These are phyloP conservation scores for Channa striata DNA, from an alignment of 2,797 vertebrate genomes.

Conservation along the genomic window DNA sequence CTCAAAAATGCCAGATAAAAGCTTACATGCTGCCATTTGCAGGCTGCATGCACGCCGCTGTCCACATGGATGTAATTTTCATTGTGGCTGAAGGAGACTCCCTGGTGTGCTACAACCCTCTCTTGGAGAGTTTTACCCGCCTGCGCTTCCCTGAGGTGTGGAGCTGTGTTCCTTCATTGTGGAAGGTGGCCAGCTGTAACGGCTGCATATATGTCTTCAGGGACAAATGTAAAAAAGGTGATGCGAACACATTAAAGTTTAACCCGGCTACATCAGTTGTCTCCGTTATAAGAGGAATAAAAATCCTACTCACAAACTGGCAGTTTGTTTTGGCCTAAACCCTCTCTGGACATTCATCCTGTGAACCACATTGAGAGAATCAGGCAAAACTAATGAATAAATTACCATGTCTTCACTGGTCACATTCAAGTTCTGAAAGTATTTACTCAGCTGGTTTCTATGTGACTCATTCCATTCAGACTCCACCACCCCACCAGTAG, in stretches of 20 bases:
- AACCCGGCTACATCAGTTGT: conserved; percentile 97
- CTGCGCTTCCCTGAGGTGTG: conserved; percentile 95
- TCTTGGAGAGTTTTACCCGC: conserved; percentile 97
- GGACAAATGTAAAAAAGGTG: conserved; percentile 97
- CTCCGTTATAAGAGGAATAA: conserved; percentile 93
- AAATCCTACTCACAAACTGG: conserved; percentile 97
- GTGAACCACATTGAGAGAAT: conserved; percentile 36
- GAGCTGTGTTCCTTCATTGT: conserved; percentile 95
- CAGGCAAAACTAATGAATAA: conserved; percentile 39
- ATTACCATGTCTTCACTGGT: conserved; percentile 37
- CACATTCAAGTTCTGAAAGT: conserved; percentile 38
- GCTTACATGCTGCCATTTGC: conserved; percentile 96
- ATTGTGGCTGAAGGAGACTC: conserved; percentile 96
- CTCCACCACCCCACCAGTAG: conserved; percentile 24
- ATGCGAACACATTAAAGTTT: conserved; percentile 95
- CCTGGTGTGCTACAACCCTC: conserved; percentile 95
- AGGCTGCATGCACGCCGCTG: conserved; percentile 95
- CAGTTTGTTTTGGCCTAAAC: conserved; percentile 96
- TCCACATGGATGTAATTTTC: conserved; percentile 98
- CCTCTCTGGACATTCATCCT: not conserved
- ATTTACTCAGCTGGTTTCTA: conserved; percentile 59
- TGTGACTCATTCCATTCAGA: conserved; percentile 50
- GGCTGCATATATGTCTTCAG: conserved; percentile 98
- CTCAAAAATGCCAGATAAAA: conserved; percentile 94
- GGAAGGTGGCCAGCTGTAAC: conserved; percentile 99